Percentiles rank a stretch among this genome's conserved stretches.
phyloP scores from a whole-genome alignment of 2,797 vertebrate genomes.

The Selene dorsalis region DNA sequence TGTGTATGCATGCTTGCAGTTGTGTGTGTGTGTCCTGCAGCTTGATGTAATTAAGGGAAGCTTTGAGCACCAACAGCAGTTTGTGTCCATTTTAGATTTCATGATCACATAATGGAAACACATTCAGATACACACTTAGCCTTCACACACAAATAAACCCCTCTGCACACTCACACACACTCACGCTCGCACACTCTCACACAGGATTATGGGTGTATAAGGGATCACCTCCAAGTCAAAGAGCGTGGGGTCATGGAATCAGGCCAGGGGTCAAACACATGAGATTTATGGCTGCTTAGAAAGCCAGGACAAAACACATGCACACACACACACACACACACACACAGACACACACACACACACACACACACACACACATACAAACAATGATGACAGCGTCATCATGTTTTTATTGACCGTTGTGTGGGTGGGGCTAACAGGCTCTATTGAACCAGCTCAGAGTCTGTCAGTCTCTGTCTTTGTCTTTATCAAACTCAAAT shows the following conservation, averaged over 20 bases:
- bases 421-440: not conserved
- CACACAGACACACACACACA: constrained; percentile 10
- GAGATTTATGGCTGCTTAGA: constrained; percentile 41
- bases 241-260: constrained; percentile 51
- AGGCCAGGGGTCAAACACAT: constrained; percentile 61
- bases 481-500: not conserved
- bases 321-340: constrained; percentile 17
- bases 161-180: constrained; percentile 8
- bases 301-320: constrained; percentile 24
- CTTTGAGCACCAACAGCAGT: constrained; percentile 68
- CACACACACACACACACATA: not conserved
- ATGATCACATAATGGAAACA: constrained; percentile 53
- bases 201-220: constrained; percentile 48
- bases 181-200: constrained; percentile 29
- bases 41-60: constrained; percentile 82
- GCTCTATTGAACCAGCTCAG: not conserved
- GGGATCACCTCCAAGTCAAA: constrained; percentile 50
- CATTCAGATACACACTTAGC: constrained; percentile 1
- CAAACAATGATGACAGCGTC: not conserved
- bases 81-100: constrained; percentile 63
- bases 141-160: not conserved
- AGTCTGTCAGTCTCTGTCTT: not conserved
- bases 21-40: constrained; percentile 66
- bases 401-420: constrained; percentile 21
- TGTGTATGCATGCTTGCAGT: constrained; percentile 32